Conservation (phyloP, 2,888 invertebrate species). For the Drosophila birchii region DNA sequence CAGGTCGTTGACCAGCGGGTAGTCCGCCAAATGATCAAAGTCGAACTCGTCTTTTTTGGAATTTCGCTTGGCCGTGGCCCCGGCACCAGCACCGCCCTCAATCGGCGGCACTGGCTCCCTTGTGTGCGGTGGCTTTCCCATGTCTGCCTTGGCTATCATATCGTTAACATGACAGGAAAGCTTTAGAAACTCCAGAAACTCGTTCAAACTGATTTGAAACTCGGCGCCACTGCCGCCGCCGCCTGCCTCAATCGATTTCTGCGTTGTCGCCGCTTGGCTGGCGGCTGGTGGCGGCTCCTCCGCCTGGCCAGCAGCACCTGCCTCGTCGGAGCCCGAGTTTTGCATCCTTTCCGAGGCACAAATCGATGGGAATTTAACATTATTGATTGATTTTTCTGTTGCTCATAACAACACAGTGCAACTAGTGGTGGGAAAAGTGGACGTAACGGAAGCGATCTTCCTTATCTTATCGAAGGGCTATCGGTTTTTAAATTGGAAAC, state of each 20-base stretch:
- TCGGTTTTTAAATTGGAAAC: neutral
- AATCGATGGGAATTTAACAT: slow-evolving; percentile 45
- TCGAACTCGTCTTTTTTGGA: slow-evolving; percentile 72
- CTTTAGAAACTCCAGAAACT: slow-evolving; percentile 84
- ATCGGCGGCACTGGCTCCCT: slow-evolving; percentile 64
- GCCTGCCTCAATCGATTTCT: slow-evolving; percentile 33
- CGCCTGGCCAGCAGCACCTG: slow-evolving; percentile 37
- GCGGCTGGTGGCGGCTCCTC: slow-evolving; percentile 40
- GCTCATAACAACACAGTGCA: slow-evolving; percentile 30
- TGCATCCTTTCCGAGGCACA: slow-evolving; percentile 55
- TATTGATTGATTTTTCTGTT: slow-evolving; percentile 39
- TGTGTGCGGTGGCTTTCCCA: slow-evolving; percentile 62
- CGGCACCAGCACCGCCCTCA: slow-evolving; percentile 45
- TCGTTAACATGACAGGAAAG: slow-evolving; percentile 84
- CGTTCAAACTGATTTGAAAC: slow-evolving; percentile 82
- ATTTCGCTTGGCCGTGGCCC: slow-evolving; percentile 49
- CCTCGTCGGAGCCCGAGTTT: slow-evolving; percentile 58
- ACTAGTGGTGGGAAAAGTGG: slow-evolving; percentile 16
- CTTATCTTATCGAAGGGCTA: neutral
- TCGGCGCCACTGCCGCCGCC: slow-evolving; percentile 43
- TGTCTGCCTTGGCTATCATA: slow-evolving; percentile 78
- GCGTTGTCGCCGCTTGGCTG: slow-evolving; percentile 15
- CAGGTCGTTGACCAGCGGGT: slow-evolving; percentile 82
- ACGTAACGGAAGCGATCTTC: slow-evolving; percentile 2
- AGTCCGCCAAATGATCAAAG: slow-evolving; percentile 81